Conservation (phyloP, 2,888 invertebrate species). For the Aleiodes alternator region DNA sequence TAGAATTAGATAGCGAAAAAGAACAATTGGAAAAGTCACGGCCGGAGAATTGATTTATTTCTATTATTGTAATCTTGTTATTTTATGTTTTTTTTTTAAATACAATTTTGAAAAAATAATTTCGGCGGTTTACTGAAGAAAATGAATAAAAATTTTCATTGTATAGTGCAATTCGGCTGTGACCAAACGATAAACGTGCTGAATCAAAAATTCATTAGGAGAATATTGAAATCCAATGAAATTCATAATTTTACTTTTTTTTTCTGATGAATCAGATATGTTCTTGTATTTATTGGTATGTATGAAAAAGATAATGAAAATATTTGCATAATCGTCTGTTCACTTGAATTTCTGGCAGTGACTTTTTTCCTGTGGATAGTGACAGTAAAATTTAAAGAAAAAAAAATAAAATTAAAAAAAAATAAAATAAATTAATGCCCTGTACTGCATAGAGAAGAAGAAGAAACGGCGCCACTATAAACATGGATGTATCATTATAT, state of each 20-base stretch:
- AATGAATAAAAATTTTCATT: constrained; percentile 36
- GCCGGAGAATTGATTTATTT: constrained; percentile 49
- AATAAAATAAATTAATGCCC: constrained; percentile 59
- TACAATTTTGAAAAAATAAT: constrained; percentile 46
- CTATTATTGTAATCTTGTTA: constrained; percentile 12
- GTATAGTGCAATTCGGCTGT: constrained; percentile 55
- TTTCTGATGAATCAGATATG: constrained; percentile 38
- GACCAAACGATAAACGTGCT: constrained; percentile 49
- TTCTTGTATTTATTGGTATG: constrained; percentile 27
- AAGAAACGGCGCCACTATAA: constrained; percentile 69
- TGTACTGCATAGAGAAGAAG: constrained; percentile 67
- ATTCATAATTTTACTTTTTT: constrained; percentile 37
- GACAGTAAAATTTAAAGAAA: constrained; percentile 57
- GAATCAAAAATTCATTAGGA: constrained; percentile 45
- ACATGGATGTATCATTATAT: constrained; percentile 73
- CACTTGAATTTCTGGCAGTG: constrained; percentile 61
- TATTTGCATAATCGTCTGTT: constrained; percentile 46
- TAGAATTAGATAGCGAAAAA: constrained; percentile 35
- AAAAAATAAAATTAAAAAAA: not conserved
- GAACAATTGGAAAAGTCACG: constrained; percentile 62
- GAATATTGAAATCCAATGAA: too few species aligned
- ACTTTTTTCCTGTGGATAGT: constrained; percentile 69
- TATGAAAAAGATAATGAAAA: constrained; percentile 14
- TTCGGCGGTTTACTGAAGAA: constrained; percentile 56
- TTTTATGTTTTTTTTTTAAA: constrained; percentile 30